Evolutionary conservation across 1,140 invertebrate genomes (phyloP).

Genomic region (Hypothenemus hampei): DNA sequence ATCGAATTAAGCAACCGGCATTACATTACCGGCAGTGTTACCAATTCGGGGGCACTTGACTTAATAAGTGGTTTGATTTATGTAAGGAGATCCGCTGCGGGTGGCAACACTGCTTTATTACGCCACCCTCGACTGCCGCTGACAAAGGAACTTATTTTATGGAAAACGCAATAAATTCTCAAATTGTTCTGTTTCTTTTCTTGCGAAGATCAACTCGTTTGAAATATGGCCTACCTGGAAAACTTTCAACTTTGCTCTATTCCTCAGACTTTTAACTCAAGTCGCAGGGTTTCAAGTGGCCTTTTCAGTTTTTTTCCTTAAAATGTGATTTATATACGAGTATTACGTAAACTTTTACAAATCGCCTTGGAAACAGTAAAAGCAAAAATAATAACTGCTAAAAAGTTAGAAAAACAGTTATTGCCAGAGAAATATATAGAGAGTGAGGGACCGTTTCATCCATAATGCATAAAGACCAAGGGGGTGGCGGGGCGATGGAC

Average conservation of each 20-base stretch:
- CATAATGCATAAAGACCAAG: slow-evolving; percentile 36
- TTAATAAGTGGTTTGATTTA: slow-evolving; percentile 28
- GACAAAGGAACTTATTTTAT: slow-evolving; percentile 31
- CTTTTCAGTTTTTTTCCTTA: background rate
- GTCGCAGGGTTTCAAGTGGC: background rate
- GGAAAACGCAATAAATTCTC: slow-evolving; percentile 29
- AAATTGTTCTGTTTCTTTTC: slow-evolving; percentile 26
- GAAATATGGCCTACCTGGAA: slow-evolving; percentile 24
- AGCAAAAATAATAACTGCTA: slow-evolving; percentile 26
- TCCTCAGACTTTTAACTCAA: slow-evolving; percentile 6
- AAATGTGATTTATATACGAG: background rate
- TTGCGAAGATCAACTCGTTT: background rate
- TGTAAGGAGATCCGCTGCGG: slow-evolving; percentile 27
- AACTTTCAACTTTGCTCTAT: slow-evolving; percentile 24
- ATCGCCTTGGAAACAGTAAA: slow-evolving; percentile 7
- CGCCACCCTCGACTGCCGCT: slow-evolving; percentile 11
- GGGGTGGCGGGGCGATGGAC: slow-evolving; percentile 15
- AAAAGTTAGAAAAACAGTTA: slow-evolving; percentile 29
- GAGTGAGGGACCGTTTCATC: slow-evolving; percentile 27
- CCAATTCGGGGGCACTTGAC: slow-evolving; percentile 27
- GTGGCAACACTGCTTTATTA: slow-evolving; percentile 30
- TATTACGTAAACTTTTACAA: slow-evolving; percentile 2
- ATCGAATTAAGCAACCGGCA: slow-evolving; percentile 11
- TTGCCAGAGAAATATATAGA: slow-evolving; percentile 17
- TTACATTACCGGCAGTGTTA: slow-evolving; percentile 25